These are phyloP conservation scores for Callorhinus ursinus DNA, from an alignment of 2,113 vertebrate genomes.

Conservation along the genomic window DNA sequence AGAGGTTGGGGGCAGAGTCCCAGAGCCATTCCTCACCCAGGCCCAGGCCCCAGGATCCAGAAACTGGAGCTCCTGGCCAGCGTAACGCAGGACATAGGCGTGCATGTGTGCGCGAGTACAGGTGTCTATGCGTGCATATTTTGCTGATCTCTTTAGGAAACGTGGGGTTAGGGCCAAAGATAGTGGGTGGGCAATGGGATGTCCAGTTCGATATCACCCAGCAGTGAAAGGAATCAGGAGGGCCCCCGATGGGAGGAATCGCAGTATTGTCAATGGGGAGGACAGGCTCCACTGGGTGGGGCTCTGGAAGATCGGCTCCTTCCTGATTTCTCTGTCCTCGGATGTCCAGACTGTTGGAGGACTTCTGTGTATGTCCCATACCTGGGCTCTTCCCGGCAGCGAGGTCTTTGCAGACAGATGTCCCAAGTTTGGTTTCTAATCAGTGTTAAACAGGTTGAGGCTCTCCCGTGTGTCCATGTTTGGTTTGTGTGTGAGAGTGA, in stretches of 20 bases:
- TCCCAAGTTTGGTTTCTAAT: slow-evolving; percentile 79
- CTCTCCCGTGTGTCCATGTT: not conserved
- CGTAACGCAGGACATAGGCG: slow-evolving; percentile 3
- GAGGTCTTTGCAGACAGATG: slow-evolving; percentile 57
- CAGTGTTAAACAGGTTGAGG: slow-evolving; percentile 81
- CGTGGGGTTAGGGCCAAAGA: not conserved
- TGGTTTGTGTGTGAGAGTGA: not conserved
- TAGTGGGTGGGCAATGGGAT: not conserved
- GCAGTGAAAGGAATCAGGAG: not conserved
- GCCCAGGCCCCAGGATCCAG: not conserved
- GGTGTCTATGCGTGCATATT: not conserved
- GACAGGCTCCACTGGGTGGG: accelerated
- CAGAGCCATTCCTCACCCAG: not conserved
- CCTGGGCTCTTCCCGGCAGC: not conserved
- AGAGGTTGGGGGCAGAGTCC: not conserved
- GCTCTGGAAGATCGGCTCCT: not conserved
- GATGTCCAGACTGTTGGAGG: not conserved
- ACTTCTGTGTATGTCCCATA: not conserved
- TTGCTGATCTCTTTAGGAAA: slow-evolving; percentile 47
- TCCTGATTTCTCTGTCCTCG: not conserved
- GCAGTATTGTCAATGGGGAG: not conserved
- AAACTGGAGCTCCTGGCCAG: slow-evolving; percentile 3
- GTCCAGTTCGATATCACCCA: not conserved
- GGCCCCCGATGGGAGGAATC: not conserved
- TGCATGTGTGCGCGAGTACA: not conserved